Evolutionary conservation across 2,888 invertebrate species (phyloP), one percentile per base, ranked within the genome.

Genomic region (Mimas tiliae): DNA sequence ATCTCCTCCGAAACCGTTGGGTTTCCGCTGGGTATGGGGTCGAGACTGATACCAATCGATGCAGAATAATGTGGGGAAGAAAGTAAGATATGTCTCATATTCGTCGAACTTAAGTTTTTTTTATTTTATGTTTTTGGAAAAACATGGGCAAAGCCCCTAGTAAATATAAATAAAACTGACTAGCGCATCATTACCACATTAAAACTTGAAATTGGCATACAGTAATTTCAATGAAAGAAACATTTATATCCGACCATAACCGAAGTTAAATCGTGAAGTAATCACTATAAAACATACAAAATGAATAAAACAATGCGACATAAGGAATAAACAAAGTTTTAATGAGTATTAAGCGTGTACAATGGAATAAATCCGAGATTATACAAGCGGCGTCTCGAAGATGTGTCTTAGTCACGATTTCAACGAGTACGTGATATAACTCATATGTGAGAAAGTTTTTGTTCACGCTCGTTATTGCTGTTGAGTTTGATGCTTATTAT

Each of bases 341-440:
- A 65, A 65, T 65, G 48, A 65, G 48, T 16, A 65, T 65, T 58
- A 65, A 65, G 65, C 53, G 58, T 47, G 55, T 47, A 34, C 53
- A 53, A 27, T 27, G 45, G 47, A 65, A 65, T 65, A 45, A 65
- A 65, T 48, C 34, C 47, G 38, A 58, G 58, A 65, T 65, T 65
- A 58, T 34, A 53, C 3, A 53, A 50, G 50, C 42, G 19, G 21
- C 52, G 65, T 53, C 64, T 47, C 16, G 27, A 33, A 65, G 48
- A 58, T 21, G 52, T 19, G 63, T 38, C 47, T 66, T 47, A 34
- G 53, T 52, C 63, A 47, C 21, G 47, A 65, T 6, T 47, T 48
- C 47, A 34, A 27, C 64, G 65, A 65, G 16, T 48, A 65, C 58
- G 65, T 65, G 65, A 58, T 38, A 58, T 58, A 48, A 65, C 48